Evolutionary conservation across 2,113 vertebrate genomes (phyloP).

Genomic region (Pedetes capensis): DNA sequence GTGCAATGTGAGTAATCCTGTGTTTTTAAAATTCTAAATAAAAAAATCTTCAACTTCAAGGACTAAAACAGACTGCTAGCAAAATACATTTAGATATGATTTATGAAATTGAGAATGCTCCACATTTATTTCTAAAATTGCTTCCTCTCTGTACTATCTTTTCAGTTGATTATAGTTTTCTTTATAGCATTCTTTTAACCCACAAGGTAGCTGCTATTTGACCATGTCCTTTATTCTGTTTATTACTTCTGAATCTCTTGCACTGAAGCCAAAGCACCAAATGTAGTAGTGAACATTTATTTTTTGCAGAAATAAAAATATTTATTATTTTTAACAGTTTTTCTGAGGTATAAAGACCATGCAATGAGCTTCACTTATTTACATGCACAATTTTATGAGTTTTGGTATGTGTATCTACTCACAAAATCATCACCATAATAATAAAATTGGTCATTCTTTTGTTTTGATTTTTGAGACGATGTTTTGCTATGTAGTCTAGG

Average conservation of each 20-base stretch:
- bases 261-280: neutral
- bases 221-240: constrained; percentile 18
- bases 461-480: no score
- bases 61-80: neutral
- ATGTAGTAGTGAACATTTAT: neutral
- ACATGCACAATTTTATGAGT: no score
- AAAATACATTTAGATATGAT: constrained; percentile 25
- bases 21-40: neutral
- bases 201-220: constrained; percentile 7
- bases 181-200: constrained; percentile 23
- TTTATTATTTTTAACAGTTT: no score
- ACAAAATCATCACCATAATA: no score
- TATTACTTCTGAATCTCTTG: neutral
- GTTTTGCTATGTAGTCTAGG: no score
- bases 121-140: constrained; percentile 22
- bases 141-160: neutral
- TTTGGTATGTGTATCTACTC: no score
- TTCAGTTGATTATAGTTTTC: neutral
- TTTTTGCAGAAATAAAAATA: no score
- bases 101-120: neutral
- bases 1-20: neutral
- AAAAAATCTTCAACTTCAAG: neutral
- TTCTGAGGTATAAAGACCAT: no score
- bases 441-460: no score
- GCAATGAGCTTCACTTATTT: no score